phyloP scores from a whole-genome alignment of 2,797 vertebrate genomes.

The Psittacula echo region DNA sequence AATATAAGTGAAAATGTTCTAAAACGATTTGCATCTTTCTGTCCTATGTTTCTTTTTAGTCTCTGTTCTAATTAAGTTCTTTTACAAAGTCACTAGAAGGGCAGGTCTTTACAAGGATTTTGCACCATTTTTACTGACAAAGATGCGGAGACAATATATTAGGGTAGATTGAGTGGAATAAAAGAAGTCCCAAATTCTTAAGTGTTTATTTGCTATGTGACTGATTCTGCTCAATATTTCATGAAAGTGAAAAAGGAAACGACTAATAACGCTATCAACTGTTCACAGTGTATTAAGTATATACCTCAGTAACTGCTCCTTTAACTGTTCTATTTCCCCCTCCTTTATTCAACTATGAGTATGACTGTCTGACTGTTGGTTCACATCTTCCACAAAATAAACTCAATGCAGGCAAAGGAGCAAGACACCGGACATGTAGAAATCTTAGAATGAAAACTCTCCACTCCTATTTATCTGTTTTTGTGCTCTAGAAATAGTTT shows the following conservation, averaged over 20 bases:
- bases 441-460: neutral
- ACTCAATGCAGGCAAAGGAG: neutral
- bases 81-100: neutral
- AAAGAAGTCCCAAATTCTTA: neutral
- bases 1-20: neutral
- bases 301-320: neutral
- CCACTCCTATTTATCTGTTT: neutral
- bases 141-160: neutral
- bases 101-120: neutral
- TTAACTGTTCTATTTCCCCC: neutral
- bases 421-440: neutral
- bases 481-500: neutral
- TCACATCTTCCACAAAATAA: neutral
- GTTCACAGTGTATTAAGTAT: neutral
- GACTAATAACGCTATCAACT: neutral
- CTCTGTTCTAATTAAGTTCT: neutral
- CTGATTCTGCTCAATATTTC: slow-evolving; percentile 12
- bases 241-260: slow-evolving; percentile 36
- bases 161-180: neutral
- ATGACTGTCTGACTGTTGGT: neutral
- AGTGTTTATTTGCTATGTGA: neutral
- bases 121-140: neutral
- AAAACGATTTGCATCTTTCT: neutral
- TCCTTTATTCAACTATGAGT: neutral
- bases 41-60: neutral